Conservation (phyloP, 2,113 vertebrate genomes). For the Syngnathoides biaculeatus region DNA sequence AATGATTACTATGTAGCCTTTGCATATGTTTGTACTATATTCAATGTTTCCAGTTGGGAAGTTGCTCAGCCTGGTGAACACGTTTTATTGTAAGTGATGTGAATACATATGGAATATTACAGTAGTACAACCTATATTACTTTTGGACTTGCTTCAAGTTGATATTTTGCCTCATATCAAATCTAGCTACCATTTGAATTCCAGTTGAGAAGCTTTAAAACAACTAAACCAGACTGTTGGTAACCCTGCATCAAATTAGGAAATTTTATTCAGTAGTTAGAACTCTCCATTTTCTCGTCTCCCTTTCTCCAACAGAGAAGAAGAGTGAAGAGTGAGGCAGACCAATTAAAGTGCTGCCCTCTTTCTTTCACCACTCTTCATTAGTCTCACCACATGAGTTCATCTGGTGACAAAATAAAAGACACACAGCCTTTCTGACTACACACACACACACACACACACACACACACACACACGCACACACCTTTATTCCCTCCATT, state of each 20-base stretch:
- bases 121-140: background rate
- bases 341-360: constrained; percentile 72
- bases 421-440: constrained; percentile 42
- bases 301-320: constrained; percentile 17
- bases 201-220: background rate
- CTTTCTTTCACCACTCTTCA: constrained; percentile 62
- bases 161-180: background rate
- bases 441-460: constrained; percentile 35
- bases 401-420: constrained; percentile 68
- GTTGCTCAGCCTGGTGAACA: background rate
- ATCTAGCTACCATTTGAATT: background rate
- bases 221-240: constrained; percentile 7
- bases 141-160: background rate
- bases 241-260: constrained; percentile 19
- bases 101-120: background rate
- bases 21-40: too few species aligned
- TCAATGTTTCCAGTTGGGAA: too few species aligned
- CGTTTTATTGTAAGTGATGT: background rate
- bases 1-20: too few species aligned
- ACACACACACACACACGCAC: constrained; percentile 44
- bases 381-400: constrained; percentile 69
- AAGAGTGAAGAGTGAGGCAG: constrained; percentile 24
- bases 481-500: constrained; percentile 60
- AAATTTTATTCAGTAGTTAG: background rate
- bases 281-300: constrained; percentile 33